Base-by-base conservation (phyloP, 2,797 vertebrate species). In the Poeciliopsis presidionis region DNA sequence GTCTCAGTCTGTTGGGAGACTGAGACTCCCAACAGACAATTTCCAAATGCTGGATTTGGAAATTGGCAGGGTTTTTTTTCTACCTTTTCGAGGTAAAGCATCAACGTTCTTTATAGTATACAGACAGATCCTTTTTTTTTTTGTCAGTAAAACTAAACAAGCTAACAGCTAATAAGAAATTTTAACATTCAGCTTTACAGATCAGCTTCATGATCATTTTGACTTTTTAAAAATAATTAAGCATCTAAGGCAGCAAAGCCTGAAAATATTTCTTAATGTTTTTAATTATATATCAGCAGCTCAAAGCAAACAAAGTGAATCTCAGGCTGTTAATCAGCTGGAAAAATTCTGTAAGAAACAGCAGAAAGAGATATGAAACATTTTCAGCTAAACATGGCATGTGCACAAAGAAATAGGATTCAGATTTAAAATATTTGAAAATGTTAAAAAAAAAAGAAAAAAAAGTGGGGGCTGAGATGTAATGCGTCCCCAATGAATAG, bases 401-500 rank as follows among this genome's bases (percentile, higher is more conserved):
- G 73, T 77, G 45, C 13, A n/a, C 67, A 73, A 74, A 65, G 55
- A 72, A 87, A 88, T 65, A 86, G 94, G 93, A 94, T 89, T 86
- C 87, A 96, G 96, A 97, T 96, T 93, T 94, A 92, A 75, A 85
- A 88, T 80, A 84, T 69, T 72, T 73, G 90, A 92, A 93, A 96
- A 96, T 96, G 95, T 33, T 11, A 72, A 20, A 16, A 28, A 28
- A 47, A 95, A 95, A 96, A 86, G n/a, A 5, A 39, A 39, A 8
- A 11, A 9, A 9, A 4, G 16, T 18, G 33, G 33, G 59, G 8
- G 63, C 87, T 85, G 94, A 93, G 96, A 96, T 94, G 93, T 96
- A 95, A 96, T 94, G 96, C 95, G 94, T 96, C 95, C 96, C 95
- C 94, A 95, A 96, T 94, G 96, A 96, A 96, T 95, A 95, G 95